Percentiles rank a stretch among this genome's conserved stretches.
Conservation (phyloP, 1,140 invertebrate species). For the Agrypnia vestita region DNA sequence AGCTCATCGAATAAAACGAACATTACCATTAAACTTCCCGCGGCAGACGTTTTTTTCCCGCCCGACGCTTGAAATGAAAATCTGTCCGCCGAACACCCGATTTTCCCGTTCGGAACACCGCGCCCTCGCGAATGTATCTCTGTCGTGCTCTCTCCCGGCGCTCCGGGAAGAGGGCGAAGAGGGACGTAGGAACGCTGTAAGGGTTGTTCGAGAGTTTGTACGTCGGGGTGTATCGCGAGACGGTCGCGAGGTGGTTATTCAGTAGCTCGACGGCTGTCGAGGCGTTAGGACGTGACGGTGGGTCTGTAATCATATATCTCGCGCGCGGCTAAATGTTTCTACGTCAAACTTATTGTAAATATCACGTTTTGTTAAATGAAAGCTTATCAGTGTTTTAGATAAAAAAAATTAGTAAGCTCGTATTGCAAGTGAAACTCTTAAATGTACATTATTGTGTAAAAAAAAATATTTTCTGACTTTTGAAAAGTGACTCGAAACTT, state of each 20-base stretch:
- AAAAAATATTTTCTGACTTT: too few relatives aligned
- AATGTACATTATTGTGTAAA: too few relatives aligned
- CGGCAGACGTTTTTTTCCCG: slow-evolving; percentile 41
- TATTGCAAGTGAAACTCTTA: too few relatives aligned
- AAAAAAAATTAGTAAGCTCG: neutral
- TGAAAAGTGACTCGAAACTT: neutral
- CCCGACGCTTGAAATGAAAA: slow-evolving; percentile 53
- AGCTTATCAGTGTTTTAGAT: slow-evolving; percentile 6
- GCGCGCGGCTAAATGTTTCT: slow-evolving; percentile 39
- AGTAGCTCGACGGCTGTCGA: slow-evolving; percentile 57
- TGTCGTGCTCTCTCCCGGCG: slow-evolving; percentile 31
- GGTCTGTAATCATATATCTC: slow-evolving; percentile 17
- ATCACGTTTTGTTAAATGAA: neutral
- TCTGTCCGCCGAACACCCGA: slow-evolving; percentile 44
- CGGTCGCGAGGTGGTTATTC: slow-evolving; percentile 45
- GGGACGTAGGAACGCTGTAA: slow-evolving; percentile 31
- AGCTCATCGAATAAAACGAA: slow-evolving; percentile 44
- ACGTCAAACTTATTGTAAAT: slow-evolving; percentile 35
- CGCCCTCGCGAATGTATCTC: neutral
- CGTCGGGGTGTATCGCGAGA: slow-evolving; percentile 46
- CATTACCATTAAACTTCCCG: slow-evolving; percentile 45
- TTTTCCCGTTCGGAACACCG: slow-evolving; percentile 17
- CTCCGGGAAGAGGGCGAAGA: neutral
- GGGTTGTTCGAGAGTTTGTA: slow-evolving; percentile 40
- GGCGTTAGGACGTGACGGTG: slow-evolving; percentile 44